A percentile compares a stretch with the other conserved stretches of the same genome.
Evolutionary conservation across 2,888 invertebrate genomes (phyloP).

Genomic region (Lumbricus terrestris): DNA sequence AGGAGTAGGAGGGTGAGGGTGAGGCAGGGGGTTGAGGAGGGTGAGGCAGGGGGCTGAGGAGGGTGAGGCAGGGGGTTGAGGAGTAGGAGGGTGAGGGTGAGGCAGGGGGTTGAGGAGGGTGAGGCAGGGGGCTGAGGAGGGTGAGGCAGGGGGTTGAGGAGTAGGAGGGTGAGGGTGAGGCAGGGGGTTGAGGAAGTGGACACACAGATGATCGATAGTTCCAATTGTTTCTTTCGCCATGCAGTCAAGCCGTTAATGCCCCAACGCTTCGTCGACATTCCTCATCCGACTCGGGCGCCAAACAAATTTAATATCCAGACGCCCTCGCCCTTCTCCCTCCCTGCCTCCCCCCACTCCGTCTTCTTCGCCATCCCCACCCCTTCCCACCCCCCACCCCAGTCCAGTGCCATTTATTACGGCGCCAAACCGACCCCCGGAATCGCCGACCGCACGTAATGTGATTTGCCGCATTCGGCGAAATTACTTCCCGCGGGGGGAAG

Average conservation of each 20-base stretch:
- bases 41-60: too few species aligned
- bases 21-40: neutral
- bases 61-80: too few species aligned
- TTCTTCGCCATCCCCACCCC: too few species aligned
- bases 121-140: neutral
- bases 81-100: too few species aligned
- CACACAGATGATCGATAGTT: conserved; percentile 22
- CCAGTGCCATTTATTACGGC: neutral
- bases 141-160: neutral
- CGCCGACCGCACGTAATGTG: conserved; percentile 11
- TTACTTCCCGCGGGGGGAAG: neutral
- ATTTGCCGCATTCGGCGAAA: conserved; percentile 15
- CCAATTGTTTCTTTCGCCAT: conserved; percentile 25
- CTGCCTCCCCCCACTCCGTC: neutral
- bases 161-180: too few species aligned
- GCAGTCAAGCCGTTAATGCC: conserved; percentile 27
- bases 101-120: neutral
- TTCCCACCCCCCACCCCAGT: neutral
- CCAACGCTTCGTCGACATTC: conserved; percentile 17
- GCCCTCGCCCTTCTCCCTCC: neutral
- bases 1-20: too few species aligned
- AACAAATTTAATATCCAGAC: conserved; percentile 26
- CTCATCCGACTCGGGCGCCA: conserved; percentile 23
- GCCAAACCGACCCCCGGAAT: neutral
- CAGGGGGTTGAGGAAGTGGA: neutral